Evolutionary conservation across 2,888 invertebrate genomes (phyloP).

Genomic region (Oegoconia quadripuncta): DNA sequence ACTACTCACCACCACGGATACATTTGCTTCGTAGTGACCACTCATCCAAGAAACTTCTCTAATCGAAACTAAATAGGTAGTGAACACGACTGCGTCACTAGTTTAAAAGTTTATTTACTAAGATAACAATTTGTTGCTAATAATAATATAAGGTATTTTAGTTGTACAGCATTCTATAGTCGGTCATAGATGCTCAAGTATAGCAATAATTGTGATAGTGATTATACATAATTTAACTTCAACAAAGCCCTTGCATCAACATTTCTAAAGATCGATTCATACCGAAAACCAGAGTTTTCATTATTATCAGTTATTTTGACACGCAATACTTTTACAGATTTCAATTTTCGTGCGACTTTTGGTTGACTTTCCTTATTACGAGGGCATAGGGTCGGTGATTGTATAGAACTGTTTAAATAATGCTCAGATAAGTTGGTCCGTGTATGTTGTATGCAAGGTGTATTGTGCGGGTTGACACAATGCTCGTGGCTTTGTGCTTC

Average conservation of each 20-base stretch:
- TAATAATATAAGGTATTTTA: too few relatives aligned
- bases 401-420: conserved; percentile 43
- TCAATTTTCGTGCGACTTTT: conserved; percentile 21
- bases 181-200: too few relatives aligned
- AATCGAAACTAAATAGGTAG: too few relatives aligned
- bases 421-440: conserved; percentile 37
- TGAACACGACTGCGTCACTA: too few relatives aligned
- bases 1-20: too few relatives aligned
- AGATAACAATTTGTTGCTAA: too few relatives aligned
- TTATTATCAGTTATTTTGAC: conserved; percentile 65
- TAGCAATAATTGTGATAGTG: background rate
- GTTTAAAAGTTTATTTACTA: too few relatives aligned
- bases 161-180: too few relatives aligned
- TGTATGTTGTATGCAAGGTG: conserved; percentile 66
- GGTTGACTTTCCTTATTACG: conserved; percentile 22
- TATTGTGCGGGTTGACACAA: conserved; percentile 73
- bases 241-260: conserved; percentile 38
- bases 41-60: too few relatives aligned
- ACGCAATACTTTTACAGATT: conserved; percentile 43
- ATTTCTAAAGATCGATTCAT: conserved; percentile 44
- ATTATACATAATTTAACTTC: conserved; percentile 16
- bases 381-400: conserved; percentile 40
- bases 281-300: conserved; percentile 54
- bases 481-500: conserved; percentile 69
- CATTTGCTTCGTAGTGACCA: too few relatives aligned